Base-by-base conservation (phyloP, 92 coral and sea anemone species). In the Ricordea florida region DNA sequence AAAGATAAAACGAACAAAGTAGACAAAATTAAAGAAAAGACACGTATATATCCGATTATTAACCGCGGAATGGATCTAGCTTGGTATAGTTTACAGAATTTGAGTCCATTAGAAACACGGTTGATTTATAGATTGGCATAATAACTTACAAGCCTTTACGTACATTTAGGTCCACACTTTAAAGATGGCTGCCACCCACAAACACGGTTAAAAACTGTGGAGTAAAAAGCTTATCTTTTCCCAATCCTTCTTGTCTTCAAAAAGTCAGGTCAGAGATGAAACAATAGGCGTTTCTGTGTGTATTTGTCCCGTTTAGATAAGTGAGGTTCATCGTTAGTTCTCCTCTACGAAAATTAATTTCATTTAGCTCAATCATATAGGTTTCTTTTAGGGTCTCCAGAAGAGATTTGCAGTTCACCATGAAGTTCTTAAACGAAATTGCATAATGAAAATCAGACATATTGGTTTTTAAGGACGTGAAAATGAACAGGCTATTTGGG, bases 41-140 rank as follows among this genome's bases (percentile, higher is more conserved):
- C 78, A 66, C 49, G 74, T 69, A 86, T 72, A 65, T 72, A 79
- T 74, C 77, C 74, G 40, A 83, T 67, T 81, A 86, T 81, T 85
- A 76, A 85, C 90, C 90, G 78, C 90, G 89, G 75, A 87, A 80
- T 73, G 73, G 79, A 82, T 87, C 89, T 75, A 69, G 86, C 87
- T 90, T 76, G 67, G 72, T 55, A 37, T 69, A 85, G 86, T 87
- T 84, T 87, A 84, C 80, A 62, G 51, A 77, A 84, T 91, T 88
- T 88, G 83, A 87, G 82, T 80, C 85, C 55, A 77, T 88, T 89
- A 89, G 74, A 67, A 73, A 43, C 64, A 72, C 69, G 80, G 77
- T 75, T 85, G 94, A 85, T 80, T 76, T 72, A 66, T 66, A 78
- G 89, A 87, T 87, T 81, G 92, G 30, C 15, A 32, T 87, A 87